Base-by-base conservation (phyloP, 2,888 invertebrate species). In the Ferdinandea cuprea region DNA sequence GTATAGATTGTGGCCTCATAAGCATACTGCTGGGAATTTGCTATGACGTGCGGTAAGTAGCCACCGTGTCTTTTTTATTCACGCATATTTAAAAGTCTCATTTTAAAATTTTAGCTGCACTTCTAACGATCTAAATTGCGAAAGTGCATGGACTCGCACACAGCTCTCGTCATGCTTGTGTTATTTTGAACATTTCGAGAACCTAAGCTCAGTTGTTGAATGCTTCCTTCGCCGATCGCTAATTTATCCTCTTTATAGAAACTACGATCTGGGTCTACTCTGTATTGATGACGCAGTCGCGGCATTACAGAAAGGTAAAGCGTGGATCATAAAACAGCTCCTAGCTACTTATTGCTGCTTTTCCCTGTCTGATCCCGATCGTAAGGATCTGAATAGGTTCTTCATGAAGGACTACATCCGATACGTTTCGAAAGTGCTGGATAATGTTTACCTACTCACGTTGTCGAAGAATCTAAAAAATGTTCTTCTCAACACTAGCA, bases 21-120 rank as follows among this genome's bases (percentile, higher is more conserved):
- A 89, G 89, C 83, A 89, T 90, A 63, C 84, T 90, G 15, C 69
- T 90, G 65, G 89, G 88, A 56, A 90, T 90, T 77, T 90, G 90
- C 78, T 90, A 90, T 63, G 90, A 90, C 78, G 86, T 89, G 32
- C 88, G 90, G 88, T 88, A 84, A 68, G 50, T 37, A 13, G 17
- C n/a, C n/a, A n/a, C n/a, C n/a, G n/a, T n/a, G n/a, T n/a, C n/a
- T n/a, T n/a, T n/a, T n/a, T n/a, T n/a, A n/a, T n/a, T n/a, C n/a
- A n/a, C n/a, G n/a, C n/a, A n/a, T n/a, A n/a, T n/a, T n/a, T n/a
- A n/a, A n/a, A n/a, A 0, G 7, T 15, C 1, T 13, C 7, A 2
- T 15, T 7, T 40, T 13, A 13, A 13, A 15, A 0, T 0, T 13
- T 6, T 40, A 88, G 88, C 35, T 87, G 87, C 5, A 90, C 90